Evolutionary conservation across 2,113 vertebrate genomes (phyloP).

Genomic region (Boulengerochromis microlepis): DNA sequence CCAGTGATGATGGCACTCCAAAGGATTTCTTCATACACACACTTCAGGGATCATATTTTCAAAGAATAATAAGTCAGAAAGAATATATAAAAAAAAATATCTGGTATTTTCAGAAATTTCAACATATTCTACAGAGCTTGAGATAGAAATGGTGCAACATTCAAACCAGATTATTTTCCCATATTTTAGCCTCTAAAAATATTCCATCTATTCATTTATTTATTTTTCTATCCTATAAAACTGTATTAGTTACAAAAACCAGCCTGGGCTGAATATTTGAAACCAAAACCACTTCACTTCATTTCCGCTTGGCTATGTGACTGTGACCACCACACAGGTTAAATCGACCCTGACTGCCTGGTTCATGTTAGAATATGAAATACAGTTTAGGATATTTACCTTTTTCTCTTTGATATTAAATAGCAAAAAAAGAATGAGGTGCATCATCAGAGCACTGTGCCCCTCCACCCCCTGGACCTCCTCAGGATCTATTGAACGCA

Average conservation of each 20-base stretch:
- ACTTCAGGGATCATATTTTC: background rate
- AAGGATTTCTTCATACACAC: background rate
- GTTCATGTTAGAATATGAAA: background rate
- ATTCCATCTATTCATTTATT: background rate
- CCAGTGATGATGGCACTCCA: slow-evolving; percentile 32
- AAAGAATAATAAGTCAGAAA: background rate
- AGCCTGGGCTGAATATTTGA: background rate
- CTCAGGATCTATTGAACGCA: background rate
- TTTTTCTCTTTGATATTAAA: background rate
- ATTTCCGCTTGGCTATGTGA: background rate
- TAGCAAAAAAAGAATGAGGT: background rate
- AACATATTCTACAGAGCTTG: background rate
- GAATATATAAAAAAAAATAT: background rate
- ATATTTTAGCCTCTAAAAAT: background rate
- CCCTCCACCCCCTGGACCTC: background rate
- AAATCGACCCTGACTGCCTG: background rate
- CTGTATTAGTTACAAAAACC: background rate
- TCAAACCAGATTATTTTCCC: background rate
- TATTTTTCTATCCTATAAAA: background rate
- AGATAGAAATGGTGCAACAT: background rate
- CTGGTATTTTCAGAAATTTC: background rate
- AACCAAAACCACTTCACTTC: background rate
- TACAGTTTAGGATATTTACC: background rate
- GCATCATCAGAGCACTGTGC: background rate
- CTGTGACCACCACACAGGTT: background rate